A percentile compares a stretch with the other conserved stretches of the same genome.
phyloP scores from a whole-genome alignment of 2,888 invertebrate species.

The Mesochorus sp. region DNA sequence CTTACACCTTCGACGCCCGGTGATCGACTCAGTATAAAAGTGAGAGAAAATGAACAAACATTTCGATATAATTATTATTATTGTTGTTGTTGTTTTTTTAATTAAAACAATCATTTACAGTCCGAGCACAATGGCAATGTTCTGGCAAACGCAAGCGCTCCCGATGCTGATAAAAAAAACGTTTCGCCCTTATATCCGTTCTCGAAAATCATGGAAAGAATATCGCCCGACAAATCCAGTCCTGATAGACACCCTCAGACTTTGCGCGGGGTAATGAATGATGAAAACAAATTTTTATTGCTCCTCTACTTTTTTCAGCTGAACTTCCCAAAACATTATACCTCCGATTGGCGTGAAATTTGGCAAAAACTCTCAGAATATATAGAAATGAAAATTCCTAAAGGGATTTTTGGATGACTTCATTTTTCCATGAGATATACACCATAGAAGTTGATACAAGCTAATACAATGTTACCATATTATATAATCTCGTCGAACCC shows the following conservation, averaged over 20 bases:
- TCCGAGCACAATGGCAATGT: constrained; percentile 84
- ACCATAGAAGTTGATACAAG: too few species aligned
- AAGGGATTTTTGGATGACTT: too few species aligned
- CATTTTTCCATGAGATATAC: too few species aligned
- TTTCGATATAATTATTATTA: constrained; percentile 8
- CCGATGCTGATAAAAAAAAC: constrained; percentile 76
- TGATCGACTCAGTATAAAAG: constrained; percentile 78
- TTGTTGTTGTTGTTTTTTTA: neutral
- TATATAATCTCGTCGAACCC: too few species aligned
- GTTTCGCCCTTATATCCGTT: constrained; percentile 88
- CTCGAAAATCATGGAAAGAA: constrained; percentile 87
- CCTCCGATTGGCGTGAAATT: too few species aligned
- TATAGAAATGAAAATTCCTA: too few species aligned
- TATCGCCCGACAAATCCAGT: constrained; percentile 87
- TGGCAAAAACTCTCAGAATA: too few species aligned
- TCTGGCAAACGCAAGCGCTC: constrained; percentile 75
- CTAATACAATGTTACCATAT: too few species aligned
- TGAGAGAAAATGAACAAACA: constrained; percentile 50
- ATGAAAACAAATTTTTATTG: too few species aligned
- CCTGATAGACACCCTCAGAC: constrained; percentile 83
- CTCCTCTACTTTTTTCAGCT: too few species aligned
- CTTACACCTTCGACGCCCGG: constrained; percentile 79
- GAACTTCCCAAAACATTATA: too few species aligned
- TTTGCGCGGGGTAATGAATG: constrained; percentile 84
- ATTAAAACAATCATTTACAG: constrained; percentile 66